phyloP scores from a whole-genome alignment of 2,797 vertebrate species.

The Enteromius fasciolatus region DNA sequence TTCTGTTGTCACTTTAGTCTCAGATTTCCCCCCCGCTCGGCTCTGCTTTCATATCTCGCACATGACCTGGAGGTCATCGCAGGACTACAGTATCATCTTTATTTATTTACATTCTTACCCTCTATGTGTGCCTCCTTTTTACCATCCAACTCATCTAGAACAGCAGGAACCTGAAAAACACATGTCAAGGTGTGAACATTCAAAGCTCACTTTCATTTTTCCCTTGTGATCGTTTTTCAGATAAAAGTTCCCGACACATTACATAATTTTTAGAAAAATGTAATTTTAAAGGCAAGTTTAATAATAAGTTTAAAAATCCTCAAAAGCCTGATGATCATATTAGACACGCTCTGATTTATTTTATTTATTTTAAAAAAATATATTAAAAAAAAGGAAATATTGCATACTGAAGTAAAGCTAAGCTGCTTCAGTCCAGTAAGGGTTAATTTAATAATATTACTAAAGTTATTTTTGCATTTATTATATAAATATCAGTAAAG shows the following conservation, averaged over 20 bases:
- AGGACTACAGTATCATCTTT: not conserved
- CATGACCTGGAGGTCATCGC: not conserved
- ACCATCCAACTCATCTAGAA: slow-evolving; percentile 76
- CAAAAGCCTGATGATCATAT: not conserved
- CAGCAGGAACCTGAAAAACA: slow-evolving; percentile 74
- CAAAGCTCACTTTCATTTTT: not conserved
- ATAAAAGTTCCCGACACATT: not conserved
- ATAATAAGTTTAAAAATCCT: not conserved
- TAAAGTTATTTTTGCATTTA: not conserved
- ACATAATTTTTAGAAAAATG: not conserved
- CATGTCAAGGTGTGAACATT: slow-evolving; percentile 17
- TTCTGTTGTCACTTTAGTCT: slow-evolving; percentile 19
- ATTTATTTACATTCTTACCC: slow-evolving; percentile 65
- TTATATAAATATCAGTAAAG: not conserved
- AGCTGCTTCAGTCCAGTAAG: not conserved
- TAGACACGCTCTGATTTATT: not conserved
- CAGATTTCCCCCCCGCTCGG: slow-evolving; percentile 20
- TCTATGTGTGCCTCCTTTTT: slow-evolving; percentile 76
- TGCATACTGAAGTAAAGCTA: not conserved
- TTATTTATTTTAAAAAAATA: no score
- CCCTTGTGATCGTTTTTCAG: not conserved
- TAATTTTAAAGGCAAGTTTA: not conserved
- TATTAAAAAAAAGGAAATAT: no score
- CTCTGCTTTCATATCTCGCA: not conserved
- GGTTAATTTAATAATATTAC: not conserved